Percentiles rank a stretch among this genome's conserved stretches.
Conservation (phyloP, 2,888 invertebrate genomes). For the Balanococcus diminutus region DNA sequence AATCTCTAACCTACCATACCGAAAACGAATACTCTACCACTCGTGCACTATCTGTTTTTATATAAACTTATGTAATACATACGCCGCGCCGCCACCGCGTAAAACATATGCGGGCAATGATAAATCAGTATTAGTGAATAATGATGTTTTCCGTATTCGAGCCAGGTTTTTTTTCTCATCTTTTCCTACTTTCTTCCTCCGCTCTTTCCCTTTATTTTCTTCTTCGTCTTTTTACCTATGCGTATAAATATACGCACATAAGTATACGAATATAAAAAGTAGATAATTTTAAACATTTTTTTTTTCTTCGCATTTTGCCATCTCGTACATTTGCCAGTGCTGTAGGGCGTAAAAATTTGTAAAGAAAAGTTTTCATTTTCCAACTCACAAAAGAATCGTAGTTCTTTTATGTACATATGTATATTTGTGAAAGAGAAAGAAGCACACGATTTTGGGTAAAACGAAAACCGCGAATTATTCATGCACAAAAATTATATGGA, state of each 20-base stretch:
- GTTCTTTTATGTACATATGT: too few relatives aligned
- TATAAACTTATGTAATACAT: background rate
- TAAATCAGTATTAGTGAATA: conserved; percentile 29
- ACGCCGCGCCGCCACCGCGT: too few relatives aligned
- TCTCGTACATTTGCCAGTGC: background rate
- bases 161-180: background rate
- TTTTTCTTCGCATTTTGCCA: background rate
- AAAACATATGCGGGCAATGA: background rate
- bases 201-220: background rate
- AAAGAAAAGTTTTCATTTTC: background rate
- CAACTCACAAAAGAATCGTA: background rate
- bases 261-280: background rate
- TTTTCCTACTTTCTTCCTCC: background rate
- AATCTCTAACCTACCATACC: background rate
- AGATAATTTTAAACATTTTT: background rate
- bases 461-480: too few relatives aligned
- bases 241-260: background rate
- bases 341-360: background rate
- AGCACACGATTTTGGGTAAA: too few relatives aligned
- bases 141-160: background rate
- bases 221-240: background rate
- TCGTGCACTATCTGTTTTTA: background rate
- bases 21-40: background rate
- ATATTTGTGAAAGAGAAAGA: too few relatives aligned
- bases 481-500: too few relatives aligned